Base-by-base conservation (phyloP, 2,888 invertebrate genomes). In the Linnaemya tessellans region DNA sequence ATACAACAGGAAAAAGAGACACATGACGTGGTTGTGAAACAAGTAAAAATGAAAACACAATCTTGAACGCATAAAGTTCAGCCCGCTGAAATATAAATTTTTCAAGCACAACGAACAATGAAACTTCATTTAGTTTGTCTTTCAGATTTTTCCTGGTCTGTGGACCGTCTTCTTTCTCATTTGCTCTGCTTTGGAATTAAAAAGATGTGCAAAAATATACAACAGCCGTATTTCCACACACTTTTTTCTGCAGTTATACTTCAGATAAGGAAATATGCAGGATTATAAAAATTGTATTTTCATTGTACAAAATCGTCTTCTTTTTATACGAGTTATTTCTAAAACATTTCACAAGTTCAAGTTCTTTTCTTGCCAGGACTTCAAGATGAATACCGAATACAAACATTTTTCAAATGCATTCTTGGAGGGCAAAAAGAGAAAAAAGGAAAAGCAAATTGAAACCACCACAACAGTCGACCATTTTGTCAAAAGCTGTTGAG, bases 241-340 rank as follows among this genome's bases (percentile, higher is more conserved):
- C 58, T 46, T 22, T 58, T 60, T n/a, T 38, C 46, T 35, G 22
- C 10, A 56, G 60, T 60, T 60, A 54, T 68, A 35, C 65, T 65
- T 56, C 13, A 77, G 77, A 77, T 82, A 82, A 82, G 82, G 70
- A 82, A 81, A 70, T 51, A 84, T 58, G 30, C 56, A 46, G 73
- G 41, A 68, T 84, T 51, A 67, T 67, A 54, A 56, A 62, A 35
- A 70, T 20, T 7, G 1, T 60, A 13, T 25, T 74, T 67, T 73
- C 18, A 51, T 65, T 73, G 30, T 38, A 1, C 18, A 60, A 75
- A 30, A 5, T 30, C 30, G 30, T 30, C 30, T 30, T 2, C 30
- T 30, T 30, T 30, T 30, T 30, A 30, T 30, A 5, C 30, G 30
- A 30, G n/a, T 73, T 60, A 30, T 38, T 56, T 22, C 20, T 73